Conservation (phyloP, 2,797 vertebrate genomes). For the Oreonectes daqikongensis region DNA sequence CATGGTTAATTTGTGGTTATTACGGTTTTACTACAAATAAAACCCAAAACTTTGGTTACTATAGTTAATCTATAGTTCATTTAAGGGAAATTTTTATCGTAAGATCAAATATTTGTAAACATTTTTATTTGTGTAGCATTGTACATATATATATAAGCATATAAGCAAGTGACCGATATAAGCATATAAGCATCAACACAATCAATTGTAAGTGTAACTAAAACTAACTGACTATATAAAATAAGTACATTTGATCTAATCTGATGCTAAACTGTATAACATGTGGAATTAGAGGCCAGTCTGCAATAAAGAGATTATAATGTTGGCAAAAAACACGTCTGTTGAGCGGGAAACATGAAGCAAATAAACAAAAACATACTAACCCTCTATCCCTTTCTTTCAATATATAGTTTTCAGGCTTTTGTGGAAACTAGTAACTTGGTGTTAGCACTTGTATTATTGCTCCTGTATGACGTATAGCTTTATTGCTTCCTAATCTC, state of each 20-base stretch:
- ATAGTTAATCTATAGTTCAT: too few species aligned
- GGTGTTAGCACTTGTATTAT: too few species aligned
- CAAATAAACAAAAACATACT: too few species aligned
- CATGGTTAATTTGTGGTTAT: too few species aligned
- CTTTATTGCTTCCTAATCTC: too few species aligned
- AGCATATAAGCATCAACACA: neutral
- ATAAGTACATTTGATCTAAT: neutral
- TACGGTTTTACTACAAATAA: neutral
- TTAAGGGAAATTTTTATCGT: too few species aligned
- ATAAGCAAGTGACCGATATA: too few species aligned
- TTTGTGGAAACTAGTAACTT: too few species aligned
- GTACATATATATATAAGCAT: neutral
- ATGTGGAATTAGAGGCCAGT: neutral
- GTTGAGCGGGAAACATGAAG: slow-evolving; percentile 5
- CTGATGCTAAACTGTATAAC: neutral
- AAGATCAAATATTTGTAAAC: neutral
- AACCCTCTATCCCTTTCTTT: too few species aligned
- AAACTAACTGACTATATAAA: neutral
- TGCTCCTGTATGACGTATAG: too few species aligned
- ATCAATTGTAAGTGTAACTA: neutral
- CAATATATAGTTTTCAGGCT: too few species aligned
- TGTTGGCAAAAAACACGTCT: neutral
- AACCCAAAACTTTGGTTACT: neutral
- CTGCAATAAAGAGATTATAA: slow-evolving; percentile 6
- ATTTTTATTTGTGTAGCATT: neutral